Evolutionary conservation across 2,113 vertebrate genomes (phyloP).

Genomic region (Heterocephalus glaber): DNA sequence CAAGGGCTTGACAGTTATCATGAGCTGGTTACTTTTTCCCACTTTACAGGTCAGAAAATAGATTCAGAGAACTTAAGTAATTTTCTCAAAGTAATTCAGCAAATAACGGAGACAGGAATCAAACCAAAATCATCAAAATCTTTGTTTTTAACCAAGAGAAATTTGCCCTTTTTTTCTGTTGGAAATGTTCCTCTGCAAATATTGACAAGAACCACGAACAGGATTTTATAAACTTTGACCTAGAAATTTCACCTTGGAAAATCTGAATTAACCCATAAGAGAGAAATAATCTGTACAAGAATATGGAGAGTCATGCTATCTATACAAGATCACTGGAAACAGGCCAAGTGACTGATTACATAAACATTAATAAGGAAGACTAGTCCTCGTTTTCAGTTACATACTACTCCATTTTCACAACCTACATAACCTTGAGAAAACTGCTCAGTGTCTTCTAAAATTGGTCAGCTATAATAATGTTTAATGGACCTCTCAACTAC

Average conservation of each 20-base stretch:
- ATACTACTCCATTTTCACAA: neutral
- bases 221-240: constrained; percentile 1
- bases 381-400: neutral
- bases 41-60: neutral
- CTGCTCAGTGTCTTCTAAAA: neutral
- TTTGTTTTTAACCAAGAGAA: constrained; percentile 22
- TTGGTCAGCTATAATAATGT: neutral
- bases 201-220: neutral
- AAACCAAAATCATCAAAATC: neutral
- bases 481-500: neutral
- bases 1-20: neutral
- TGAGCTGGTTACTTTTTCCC: neutral
- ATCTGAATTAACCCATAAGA: neutral
- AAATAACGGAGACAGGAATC: neutral
- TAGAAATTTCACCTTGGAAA: constrained; percentile 46
- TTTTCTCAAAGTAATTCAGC: neutral
- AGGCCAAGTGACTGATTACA: neutral
- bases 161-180: neutral
- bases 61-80: neutral
- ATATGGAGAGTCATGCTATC: neutral
- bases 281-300: neutral
- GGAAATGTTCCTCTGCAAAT: constrained; percentile 26
- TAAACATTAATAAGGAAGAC: neutral
- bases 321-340: constrained; percentile 2
- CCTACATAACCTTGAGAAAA: neutral